phyloP scores from a whole-genome alignment of 37 sponge, comb jelly and placozoan genomes.

The Aplysina aerophoba region DNA sequence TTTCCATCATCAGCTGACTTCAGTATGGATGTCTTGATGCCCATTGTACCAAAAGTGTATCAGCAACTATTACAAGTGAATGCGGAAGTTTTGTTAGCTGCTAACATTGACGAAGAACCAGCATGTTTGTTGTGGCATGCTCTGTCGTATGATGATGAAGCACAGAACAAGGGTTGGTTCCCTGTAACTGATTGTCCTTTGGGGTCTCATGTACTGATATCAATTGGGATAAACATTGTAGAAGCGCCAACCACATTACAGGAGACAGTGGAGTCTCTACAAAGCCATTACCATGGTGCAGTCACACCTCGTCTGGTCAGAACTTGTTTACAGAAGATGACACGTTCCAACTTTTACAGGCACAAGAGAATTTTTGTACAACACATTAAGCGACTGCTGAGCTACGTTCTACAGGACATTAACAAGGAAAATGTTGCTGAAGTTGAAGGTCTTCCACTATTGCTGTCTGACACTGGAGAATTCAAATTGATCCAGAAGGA shows the following conservation, averaged over 20 bases:
- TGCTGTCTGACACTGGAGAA: slow-evolving; percentile 4
- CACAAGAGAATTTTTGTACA: neutral
- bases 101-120: neutral
- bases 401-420: neutral
- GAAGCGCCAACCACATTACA: neutral
- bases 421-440: neutral
- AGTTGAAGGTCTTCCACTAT: slow-evolving; percentile 9
- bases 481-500: neutral
- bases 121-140: neutral
- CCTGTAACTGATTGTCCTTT: neutral
- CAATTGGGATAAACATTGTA: slow-evolving; percentile 9
- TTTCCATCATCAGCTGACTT: neutral
- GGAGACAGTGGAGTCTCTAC: neutral
- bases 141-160: neutral
- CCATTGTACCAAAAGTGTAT: neutral
- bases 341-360: neutral
- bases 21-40: neutral
- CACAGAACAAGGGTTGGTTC: slow-evolving; percentile 17
- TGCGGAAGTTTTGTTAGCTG: neutral
- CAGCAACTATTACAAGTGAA: neutral
- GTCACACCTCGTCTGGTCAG: slow-evolving; percentile 4
- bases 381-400: neutral
- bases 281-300: neutral
- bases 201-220: neutral
- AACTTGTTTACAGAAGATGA: neutral